A percentile compares a stretch with the other conserved stretches of the same genome.
Evolutionary conservation across 2,888 invertebrate genomes (phyloP).

Genomic region (Dryomyza anilis): DNA sequence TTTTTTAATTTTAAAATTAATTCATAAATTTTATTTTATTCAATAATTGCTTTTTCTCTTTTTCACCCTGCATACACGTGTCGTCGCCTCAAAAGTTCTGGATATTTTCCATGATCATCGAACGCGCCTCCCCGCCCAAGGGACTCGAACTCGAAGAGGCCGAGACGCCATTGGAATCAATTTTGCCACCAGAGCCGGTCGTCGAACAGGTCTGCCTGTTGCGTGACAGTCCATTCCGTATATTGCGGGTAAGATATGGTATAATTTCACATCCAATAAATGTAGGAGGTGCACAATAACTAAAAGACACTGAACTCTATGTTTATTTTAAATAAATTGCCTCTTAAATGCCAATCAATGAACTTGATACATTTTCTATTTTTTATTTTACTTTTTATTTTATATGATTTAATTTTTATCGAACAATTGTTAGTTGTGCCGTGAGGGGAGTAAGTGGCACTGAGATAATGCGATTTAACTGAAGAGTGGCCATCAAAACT

Average conservation of each 20-base stretch:
- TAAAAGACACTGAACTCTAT: conserved; percentile 7
- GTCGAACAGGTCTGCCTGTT: conserved; percentile 71
- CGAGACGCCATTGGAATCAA: conserved; percentile 54
- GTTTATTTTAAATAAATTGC: background rate
- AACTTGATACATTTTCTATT: too few relatives aligned
- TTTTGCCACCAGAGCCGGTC: conserved; percentile 50
- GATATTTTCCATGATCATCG: conserved; percentile 59
- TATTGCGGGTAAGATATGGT: conserved; percentile 58
- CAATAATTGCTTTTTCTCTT: background rate
- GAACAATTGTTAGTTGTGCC: too few relatives aligned
- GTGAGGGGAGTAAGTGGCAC: too few relatives aligned
- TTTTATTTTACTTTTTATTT: too few relatives aligned
- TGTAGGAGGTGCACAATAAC: too few relatives aligned
- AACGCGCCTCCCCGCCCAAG: conserved; percentile 49
- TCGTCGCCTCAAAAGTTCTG: conserved; percentile 45
- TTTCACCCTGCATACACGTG: background rate
- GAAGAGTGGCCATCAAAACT: too few relatives aligned
- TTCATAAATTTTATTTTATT: background rate
- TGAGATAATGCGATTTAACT: too few relatives aligned
- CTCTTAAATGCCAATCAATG: background rate
- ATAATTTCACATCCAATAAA: background rate
- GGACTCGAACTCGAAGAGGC: conserved; percentile 48
- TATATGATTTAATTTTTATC: too few relatives aligned
- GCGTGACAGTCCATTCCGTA: conserved; percentile 66
- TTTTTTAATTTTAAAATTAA: too few relatives aligned